Base-by-base conservation (phyloP, 2,888 invertebrate genomes). In the Pseudococcus longispinus region DNA sequence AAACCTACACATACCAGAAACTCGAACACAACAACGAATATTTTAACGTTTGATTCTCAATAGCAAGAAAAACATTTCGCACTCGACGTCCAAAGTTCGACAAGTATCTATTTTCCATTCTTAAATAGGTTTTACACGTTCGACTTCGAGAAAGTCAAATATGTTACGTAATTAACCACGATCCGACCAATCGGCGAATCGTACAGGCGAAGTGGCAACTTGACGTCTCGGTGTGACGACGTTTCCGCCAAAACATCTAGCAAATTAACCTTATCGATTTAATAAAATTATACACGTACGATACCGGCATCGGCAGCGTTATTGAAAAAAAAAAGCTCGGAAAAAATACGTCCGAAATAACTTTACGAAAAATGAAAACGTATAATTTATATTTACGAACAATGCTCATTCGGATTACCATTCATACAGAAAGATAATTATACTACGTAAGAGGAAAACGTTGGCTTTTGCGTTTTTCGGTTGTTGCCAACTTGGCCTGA, bases 401-500 rank as follows among this genome's bases (percentile, higher is more conserved):
- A 74, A 74, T 74, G 37, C 74, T 32, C 6, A 51, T 51, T 74
- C 37, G 37, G 74, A 74, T 74, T 74, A 74, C 26, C 32, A 74
- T 74, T 37, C 74, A 37, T 37, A 37, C 74, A 37, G 74, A 74
- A 74, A 37, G 74, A 74, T 32, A 74, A 74, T 74, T 74, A 74
- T 37, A 32, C 37, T 74, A 74, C 32, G 74, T 74, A 74, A 74
- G 74, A 74, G 74, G 74, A 37, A 74, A 74, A 74, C 74, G 74
- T 74, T 74, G 4, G 37, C 37, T 74, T 74, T 74, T 37, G 37
- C 74, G 74, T 74, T 74, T 11, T 65, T 74, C 74, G 37, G 74
- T 74, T 74, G 74, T 74, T 74, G 74, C 74, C 74, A 74, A 74
- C 32, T 74, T 74, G 74, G 74, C 74, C 74, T 74, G 29, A 74